Evolutionary conservation across 2,113 vertebrate genomes (phyloP).

Genomic region (Pachyramphus minor): DNA sequence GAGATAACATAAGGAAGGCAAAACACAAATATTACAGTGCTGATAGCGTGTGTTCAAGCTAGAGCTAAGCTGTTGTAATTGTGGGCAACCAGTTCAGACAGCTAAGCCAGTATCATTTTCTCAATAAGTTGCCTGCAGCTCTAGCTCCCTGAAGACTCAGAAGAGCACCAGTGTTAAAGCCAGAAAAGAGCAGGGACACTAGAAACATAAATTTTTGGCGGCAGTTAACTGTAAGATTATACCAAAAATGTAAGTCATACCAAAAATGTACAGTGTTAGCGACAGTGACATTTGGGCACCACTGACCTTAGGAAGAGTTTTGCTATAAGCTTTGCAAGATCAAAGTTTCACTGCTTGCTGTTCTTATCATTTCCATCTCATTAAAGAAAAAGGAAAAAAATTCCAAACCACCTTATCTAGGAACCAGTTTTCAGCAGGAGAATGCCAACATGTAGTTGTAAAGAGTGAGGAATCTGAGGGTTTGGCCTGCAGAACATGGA

Average conservation of each 20-base stretch:
- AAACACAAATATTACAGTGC: not conserved
- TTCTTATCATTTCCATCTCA: not conserved
- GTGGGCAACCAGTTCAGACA: not conserved
- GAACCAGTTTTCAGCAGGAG: not conserved
- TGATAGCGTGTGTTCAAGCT: not conserved
- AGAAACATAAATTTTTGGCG: not conserved
- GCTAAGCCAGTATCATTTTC: not conserved
- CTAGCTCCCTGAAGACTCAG: not conserved
- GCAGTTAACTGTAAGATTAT: not conserved
- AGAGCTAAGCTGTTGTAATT: not conserved
- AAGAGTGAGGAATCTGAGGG: not conserved
- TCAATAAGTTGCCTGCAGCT: not conserved
- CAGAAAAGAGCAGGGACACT: not conserved
- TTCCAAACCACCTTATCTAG: not conserved
- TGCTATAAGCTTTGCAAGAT: not conserved
- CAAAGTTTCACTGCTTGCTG: not conserved
- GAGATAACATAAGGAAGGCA: not conserved
- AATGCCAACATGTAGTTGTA: not conserved
- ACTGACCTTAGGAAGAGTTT: not conserved
- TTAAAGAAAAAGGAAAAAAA: not conserved
- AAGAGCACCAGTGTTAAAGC: not conserved
- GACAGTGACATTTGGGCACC: not conserved
- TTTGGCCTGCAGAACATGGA: not conserved
- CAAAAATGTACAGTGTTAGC: not conserved
- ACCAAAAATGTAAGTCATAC: not conserved